Evolutionary conservation across 2,113 vertebrate species (phyloP).

Genomic region (Nothobranchius furzeri): DNA sequence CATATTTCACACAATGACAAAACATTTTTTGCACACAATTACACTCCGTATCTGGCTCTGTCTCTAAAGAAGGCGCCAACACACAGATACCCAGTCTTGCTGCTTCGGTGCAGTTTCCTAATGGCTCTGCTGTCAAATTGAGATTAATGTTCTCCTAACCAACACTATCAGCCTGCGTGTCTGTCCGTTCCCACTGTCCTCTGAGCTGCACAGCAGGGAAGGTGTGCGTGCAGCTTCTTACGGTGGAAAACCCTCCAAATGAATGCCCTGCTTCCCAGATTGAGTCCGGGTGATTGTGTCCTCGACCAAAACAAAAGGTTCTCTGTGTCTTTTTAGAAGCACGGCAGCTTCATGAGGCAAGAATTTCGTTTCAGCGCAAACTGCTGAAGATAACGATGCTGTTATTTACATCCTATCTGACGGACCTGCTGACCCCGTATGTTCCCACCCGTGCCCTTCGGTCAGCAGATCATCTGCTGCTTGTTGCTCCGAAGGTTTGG

Average conservation of each 20-base stretch:
- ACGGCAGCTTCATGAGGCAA: not conserved
- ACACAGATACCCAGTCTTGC: conserved; percentile 19
- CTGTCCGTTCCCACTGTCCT: conserved; percentile 44
- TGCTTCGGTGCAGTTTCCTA: conserved; percentile 48
- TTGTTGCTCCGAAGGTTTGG: no score
- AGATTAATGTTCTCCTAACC: conserved; percentile 61
- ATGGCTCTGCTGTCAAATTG: conserved; percentile 61
- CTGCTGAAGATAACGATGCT: not conserved
- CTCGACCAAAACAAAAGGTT: conserved; percentile 12
- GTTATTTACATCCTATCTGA: not conserved
- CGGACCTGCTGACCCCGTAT: no score
- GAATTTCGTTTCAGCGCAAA: not conserved
- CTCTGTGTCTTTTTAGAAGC: conserved; percentile 3
- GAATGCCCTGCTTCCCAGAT: conserved; percentile 17
- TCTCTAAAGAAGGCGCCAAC: conserved; percentile 7
- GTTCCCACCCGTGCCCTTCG: no score
- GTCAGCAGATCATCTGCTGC: no score
- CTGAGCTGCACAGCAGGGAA: conserved; percentile 19
- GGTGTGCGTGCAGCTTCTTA: conserved; percentile 26
- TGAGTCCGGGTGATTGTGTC: conserved; percentile 11
- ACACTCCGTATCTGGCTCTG: not conserved
- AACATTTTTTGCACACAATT: conserved; percentile 53
- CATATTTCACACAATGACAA: conserved; percentile 33
- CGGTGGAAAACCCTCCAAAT: conserved; percentile 4
- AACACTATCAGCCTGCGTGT: conserved; percentile 55